Percentiles rank a stretch among this genome's conserved stretches.
These are phyloP conservation scores for Cryptoprocta ferox DNA, from an alignment of 2,797 vertebrate species.

Conservation along the genomic window DNA sequence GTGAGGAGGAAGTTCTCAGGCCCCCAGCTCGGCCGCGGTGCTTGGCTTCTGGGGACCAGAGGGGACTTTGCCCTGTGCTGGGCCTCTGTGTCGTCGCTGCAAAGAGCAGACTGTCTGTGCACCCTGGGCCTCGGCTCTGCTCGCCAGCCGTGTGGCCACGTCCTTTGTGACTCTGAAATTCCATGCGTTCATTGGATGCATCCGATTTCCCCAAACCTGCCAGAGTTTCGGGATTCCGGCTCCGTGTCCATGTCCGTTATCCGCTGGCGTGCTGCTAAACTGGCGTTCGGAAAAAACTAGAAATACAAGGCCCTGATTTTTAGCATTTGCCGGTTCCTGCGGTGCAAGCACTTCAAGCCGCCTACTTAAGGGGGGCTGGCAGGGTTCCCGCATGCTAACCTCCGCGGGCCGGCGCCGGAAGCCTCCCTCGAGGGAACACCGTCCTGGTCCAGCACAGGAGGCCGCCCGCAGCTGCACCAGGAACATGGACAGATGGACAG, in stretches of 20 bases:
- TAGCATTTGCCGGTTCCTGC: not conserved
- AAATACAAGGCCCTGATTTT: too few species aligned
- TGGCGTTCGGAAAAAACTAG: not conserved
- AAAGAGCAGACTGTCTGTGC: not conserved
- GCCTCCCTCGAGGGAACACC: not conserved
- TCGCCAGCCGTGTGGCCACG: not conserved
- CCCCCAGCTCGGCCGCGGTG: not conserved
- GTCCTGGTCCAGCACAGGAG: too few species aligned
- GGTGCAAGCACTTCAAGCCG: not conserved
- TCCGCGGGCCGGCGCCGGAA: too few species aligned
- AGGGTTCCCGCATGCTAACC: too few species aligned
- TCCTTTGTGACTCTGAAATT: not conserved
- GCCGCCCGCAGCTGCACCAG: too few species aligned
- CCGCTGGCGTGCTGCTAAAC: not conserved
- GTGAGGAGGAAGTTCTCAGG: accelerated
- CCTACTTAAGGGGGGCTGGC: not conserved
- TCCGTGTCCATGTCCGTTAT: not conserved
- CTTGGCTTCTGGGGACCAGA: not conserved
- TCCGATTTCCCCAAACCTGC: not conserved
- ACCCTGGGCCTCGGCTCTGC: not conserved
- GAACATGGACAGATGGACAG: too few species aligned
- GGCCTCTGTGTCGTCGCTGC: not conserved
- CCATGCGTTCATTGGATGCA: not conserved
- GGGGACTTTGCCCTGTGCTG: not conserved
- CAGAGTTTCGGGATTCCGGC: not conserved